Evolutionary conservation across 2,888 invertebrate species (phyloP).

Genomic region (Lasioglossum zephyrum): DNA sequence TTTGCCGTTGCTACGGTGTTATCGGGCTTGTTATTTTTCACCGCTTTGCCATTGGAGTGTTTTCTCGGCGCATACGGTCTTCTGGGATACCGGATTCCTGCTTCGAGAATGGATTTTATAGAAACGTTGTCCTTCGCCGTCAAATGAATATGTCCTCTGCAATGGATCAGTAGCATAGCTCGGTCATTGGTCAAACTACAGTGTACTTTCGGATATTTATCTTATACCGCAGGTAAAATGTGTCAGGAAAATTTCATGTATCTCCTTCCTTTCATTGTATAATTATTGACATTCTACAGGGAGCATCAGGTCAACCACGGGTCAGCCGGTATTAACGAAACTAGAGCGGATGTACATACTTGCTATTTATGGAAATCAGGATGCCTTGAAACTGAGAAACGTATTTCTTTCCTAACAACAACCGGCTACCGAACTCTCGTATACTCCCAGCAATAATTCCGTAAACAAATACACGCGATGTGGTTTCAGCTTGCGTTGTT

Average conservation of each 20-base stretch:
- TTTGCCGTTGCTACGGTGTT: neutral
- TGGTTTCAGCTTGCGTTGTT: neutral
- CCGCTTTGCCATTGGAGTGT: conserved; percentile 1
- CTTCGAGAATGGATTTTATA: neutral
- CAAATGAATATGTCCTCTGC: neutral
- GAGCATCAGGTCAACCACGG: neutral
- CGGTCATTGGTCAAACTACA: neutral
- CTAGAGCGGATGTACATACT: neutral
- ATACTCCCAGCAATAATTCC: neutral
- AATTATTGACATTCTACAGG: neutral
- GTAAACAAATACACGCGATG: neutral
- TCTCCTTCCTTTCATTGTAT: neutral
- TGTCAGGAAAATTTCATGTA: neutral
- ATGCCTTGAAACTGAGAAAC: neutral
- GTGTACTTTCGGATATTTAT: neutral
- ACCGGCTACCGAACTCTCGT: neutral
- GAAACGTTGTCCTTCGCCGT: neutral
- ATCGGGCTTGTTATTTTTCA: conserved; percentile 19
- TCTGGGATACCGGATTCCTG: neutral
- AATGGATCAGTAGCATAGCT: neutral
- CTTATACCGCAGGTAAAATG: neutral
- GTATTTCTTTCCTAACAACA: neutral
- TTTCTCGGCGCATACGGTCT: neutral
- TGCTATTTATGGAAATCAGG: neutral
- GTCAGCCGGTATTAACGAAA: neutral